Percentiles rank a stretch among this genome's conserved stretches.
phyloP scores from a whole-genome alignment of 2,797 vertebrate species.

The Siniperca obscura region DNA sequence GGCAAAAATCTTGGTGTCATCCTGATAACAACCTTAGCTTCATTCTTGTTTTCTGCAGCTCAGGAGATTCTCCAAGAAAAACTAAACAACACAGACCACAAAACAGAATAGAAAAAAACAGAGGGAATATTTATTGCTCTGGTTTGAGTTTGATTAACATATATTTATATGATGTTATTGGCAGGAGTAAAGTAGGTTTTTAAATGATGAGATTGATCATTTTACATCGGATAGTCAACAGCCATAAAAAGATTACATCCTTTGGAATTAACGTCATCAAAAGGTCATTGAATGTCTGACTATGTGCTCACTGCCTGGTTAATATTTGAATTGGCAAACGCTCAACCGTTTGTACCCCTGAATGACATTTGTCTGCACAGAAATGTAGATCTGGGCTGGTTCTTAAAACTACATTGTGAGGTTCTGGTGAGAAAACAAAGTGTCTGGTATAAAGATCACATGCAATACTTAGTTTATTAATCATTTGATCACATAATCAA shows the following conservation, averaged over 20 bases:
- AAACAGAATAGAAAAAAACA: slow-evolving; percentile 44
- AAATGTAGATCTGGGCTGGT: neutral
- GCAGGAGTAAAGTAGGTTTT: neutral
- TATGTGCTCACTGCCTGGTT: slow-evolving; percentile 24
- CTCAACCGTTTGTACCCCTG: slow-evolving; percentile 3
- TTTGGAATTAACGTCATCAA: slow-evolving; percentile 12
- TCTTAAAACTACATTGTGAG: neutral
- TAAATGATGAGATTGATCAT: slow-evolving; percentile 9
- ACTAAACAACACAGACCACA: neutral
- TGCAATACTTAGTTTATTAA: neutral
- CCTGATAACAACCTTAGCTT: too few species aligned
- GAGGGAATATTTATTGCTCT: slow-evolving; percentile 42
- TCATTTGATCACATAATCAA: slow-evolving; percentile 15
- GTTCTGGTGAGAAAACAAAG: neutral
- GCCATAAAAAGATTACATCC: neutral
- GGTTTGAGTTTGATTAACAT: slow-evolving; percentile 28
- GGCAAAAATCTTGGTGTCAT: too few species aligned
- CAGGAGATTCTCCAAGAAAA: too few species aligned
- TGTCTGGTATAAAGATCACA: neutral
- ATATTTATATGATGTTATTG: neutral
- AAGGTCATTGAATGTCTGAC: slow-evolving; percentile 3
- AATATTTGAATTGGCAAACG: slow-evolving; percentile 36
- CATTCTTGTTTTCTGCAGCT: too few species aligned
- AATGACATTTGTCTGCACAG: neutral
- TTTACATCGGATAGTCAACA: slow-evolving; percentile 5